Percentiles rank a stretch among this genome's conserved stretches.
Evolutionary conservation across 1,140 invertebrate genomes (phyloP).

Genomic region (Agrypnia vestita): DNA sequence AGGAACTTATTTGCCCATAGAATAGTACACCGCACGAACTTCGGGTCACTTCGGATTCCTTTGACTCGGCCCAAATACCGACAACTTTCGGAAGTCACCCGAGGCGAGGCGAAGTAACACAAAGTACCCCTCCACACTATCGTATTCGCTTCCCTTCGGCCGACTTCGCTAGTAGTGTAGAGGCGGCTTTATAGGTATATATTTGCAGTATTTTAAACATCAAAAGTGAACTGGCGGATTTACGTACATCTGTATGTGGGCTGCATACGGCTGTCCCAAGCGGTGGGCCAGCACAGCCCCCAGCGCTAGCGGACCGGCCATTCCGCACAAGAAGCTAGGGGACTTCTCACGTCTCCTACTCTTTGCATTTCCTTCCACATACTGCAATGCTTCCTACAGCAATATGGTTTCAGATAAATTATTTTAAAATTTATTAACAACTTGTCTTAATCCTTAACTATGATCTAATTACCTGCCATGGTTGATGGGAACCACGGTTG

Average conservation of each 20-base stretch:
- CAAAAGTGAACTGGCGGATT: neutral
- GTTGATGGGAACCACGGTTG: neutral
- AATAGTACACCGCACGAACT: too few species aligned
- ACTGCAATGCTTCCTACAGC: slow-evolving; percentile 69
- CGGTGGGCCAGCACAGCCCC: slow-evolving; percentile 78
- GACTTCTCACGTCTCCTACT: slow-evolving; percentile 63
- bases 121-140: too few species aligned
- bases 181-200: too few species aligned
- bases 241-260: slow-evolving; percentile 64
- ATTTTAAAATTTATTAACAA: neutral
- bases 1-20: too few species aligned
- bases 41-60: too few species aligned
- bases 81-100: too few species aligned
- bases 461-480: neutral
- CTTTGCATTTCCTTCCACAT: slow-evolving; percentile 68
- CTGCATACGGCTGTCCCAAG: slow-evolving; percentile 66
- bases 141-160: too few species aligned
- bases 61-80: too few species aligned
- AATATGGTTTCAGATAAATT: too few species aligned
- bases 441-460: neutral
- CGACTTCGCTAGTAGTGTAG: too few species aligned
- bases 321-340: slow-evolving; percentile 85
- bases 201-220: too few species aligned
- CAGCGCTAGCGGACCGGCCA: slow-evolving; percentile 83
- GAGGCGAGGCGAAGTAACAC: too few species aligned